Evolutionary conservation across 2,888 invertebrate genomes (phyloP), one percentile per base, ranked within the genome.

Genomic region (Adela reaumurella): DNA sequence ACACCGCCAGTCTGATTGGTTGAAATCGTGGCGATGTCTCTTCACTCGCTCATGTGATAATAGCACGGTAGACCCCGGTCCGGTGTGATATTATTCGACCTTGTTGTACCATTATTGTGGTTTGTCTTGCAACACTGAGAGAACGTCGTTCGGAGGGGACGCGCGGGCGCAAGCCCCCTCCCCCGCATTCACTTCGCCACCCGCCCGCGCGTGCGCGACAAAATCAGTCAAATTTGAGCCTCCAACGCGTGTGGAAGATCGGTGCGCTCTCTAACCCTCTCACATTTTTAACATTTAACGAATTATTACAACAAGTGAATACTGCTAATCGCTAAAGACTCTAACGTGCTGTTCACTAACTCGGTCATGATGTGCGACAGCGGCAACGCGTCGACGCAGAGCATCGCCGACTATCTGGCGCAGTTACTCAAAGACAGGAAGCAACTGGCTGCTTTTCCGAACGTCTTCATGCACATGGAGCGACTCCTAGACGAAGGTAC

Each of bases 401-500:
- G 94, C 84, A 93, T 94, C 84, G 96, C 98, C 82, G 98, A 99
- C 85, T 99, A 99, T 85, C 87, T 99, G 86, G 97, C 98, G 76
- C 98, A 99, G 85, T 88, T 99, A 83, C 88, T 99, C 76, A 99
- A 99, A 88, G 99, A 99, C 88, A 94, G 97, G 85, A 98, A 98
- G 85, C 97, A 98, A 85, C 87, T 99, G 77, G 95, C 96, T 69
- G 97, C 97, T 72, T 97, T 99, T 84, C 98, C 98, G 63, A 97
- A 97, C 86, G 94, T 98, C 79, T 99, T 99, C 85, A 90, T 95
- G 83, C 98, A 99, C 84, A 90, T 97, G 77, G 98, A 99, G 82
- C 89, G 98, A 77, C 90, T 99, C 67, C 86, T 99, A 73, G 99
- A 99, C 77, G 98, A 99, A 91, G 98, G 98, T 99, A 87, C 65